Conservation (phyloP, 2,888 invertebrate species). For the Hedychridium roseum region DNA sequence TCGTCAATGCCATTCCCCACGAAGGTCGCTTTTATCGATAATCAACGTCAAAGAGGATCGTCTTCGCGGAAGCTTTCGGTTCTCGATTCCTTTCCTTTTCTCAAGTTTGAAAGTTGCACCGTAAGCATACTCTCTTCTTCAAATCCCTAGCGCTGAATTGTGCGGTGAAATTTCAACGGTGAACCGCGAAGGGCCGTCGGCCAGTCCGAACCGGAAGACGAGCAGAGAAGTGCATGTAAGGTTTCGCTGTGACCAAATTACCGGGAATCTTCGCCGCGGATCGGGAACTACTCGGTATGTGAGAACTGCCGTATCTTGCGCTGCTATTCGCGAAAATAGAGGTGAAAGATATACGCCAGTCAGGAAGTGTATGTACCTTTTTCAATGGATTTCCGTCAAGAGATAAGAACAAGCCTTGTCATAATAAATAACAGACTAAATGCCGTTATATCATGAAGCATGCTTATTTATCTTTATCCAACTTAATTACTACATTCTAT, state of each 20-base stretch:
- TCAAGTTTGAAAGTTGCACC: not conserved
- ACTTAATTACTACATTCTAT: too few relatives aligned
- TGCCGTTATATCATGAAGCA: too few relatives aligned
- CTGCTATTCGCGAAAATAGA: too few relatives aligned
- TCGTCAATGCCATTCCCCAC: too few relatives aligned
- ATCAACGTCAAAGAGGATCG: not conserved
- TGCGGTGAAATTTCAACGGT: not conserved
- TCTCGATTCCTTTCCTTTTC: not conserved
- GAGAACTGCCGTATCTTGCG: conserved; percentile 38
- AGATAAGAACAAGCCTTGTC: too few relatives aligned
- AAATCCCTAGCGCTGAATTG: not conserved
- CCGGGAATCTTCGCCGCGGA: conserved; percentile 43
- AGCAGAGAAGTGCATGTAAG: conserved; percentile 27
- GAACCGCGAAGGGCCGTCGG: conserved; percentile 27
- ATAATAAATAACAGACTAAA: too few relatives aligned
- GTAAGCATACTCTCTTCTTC: not conserved
- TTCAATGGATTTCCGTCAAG: too few relatives aligned
- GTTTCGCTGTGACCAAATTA: conserved; percentile 55
- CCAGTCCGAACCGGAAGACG: conserved; percentile 34
- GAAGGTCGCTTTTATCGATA: too few relatives aligned
- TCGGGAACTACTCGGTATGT: conserved; percentile 44
- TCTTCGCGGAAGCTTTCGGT: not conserved
- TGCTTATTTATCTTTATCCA: too few relatives aligned
- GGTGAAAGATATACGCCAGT: too few relatives aligned
- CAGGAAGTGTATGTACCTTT: too few relatives aligned